These are phyloP conservation scores for Drosophila quasianomalipes DNA, from an alignment of 2,888 invertebrate species.

Conservation along the genomic window DNA sequence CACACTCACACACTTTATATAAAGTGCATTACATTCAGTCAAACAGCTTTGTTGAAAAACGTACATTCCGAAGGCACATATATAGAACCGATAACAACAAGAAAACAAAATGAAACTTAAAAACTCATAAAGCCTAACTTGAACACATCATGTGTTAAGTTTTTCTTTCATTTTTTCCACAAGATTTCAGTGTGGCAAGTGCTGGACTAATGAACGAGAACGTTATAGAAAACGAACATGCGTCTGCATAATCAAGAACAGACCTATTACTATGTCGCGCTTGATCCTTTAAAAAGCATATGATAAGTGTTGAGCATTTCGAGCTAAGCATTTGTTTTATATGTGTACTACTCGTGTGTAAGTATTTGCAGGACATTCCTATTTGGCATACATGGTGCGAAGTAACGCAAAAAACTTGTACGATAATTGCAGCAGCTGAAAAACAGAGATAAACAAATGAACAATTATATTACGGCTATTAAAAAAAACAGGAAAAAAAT, in stretches of 20 bases:
- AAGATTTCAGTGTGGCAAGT: constrained; percentile 5
- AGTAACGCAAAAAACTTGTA: constrained; percentile 82
- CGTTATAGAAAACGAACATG: constrained; percentile 43
- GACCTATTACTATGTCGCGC: constrained; percentile 12
- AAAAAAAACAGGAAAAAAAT: not conserved
- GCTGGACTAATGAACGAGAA: constrained; percentile 41
- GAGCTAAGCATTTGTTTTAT: constrained; percentile 9
- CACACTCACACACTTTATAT: constrained; percentile 9
- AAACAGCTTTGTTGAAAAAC: constrained; percentile 42
- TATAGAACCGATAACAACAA: constrained; percentile 10
- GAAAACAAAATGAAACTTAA: constrained; percentile 10
- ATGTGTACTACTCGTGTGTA: not conserved
- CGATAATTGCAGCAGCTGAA: constrained; percentile 54
- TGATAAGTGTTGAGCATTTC: constrained; percentile 29
- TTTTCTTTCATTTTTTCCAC: not conserved
- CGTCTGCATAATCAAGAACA: constrained; percentile 64
- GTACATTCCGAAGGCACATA: constrained; percentile 11
- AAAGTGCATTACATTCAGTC: constrained; percentile 60
- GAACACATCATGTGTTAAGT: not conserved
- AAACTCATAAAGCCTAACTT: constrained; percentile 27
- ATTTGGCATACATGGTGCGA: constrained; percentile 76
- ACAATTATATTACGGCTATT: not conserved
- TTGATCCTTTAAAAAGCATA: constrained; percentile 69
- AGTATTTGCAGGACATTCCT: constrained; percentile 18
- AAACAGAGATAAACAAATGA: not conserved